A percentile compares a stretch with the other conserved stretches of the same genome.
Conservation (phyloP, 2,888 invertebrate genomes). For the Pediacus dermestoides region DNA sequence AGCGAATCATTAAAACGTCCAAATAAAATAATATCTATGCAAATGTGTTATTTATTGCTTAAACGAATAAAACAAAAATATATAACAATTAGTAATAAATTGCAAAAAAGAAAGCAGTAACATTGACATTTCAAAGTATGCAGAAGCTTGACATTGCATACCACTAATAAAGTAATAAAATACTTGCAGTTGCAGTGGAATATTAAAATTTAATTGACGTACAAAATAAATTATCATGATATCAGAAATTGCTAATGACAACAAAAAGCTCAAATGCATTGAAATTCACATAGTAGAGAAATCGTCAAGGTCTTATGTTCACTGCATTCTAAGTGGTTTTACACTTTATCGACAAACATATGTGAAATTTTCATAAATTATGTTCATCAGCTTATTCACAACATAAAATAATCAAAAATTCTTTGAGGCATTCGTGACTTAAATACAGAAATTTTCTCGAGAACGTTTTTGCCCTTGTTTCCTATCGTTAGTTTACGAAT, state of each 20-base stretch:
- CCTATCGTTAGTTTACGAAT: too few species aligned
- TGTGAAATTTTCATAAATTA: too few species aligned
- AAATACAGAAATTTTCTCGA: too few species aligned
- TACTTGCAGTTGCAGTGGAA: slow-evolving; percentile 5
- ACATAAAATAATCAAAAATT: too few species aligned
- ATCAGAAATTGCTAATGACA: slow-evolving; percentile 8
- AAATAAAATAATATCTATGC: slow-evolving; percentile 6
- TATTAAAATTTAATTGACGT: slow-evolving; percentile 9
- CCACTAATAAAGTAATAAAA: slow-evolving; percentile 8
- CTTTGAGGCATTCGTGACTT: too few species aligned
- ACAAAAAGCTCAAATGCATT: slow-evolving; percentile 10
- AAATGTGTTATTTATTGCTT: background rate
- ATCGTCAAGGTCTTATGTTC: slow-evolving; percentile 9
- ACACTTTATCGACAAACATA: too few species aligned
- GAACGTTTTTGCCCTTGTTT: too few species aligned
- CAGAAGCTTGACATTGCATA: background rate
- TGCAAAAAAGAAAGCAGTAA: slow-evolving; percentile 2
- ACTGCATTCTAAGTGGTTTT: too few species aligned
- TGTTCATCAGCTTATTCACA: too few species aligned
- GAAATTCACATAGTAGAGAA: slow-evolving; percentile 12
- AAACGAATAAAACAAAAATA: slow-evolving; percentile 3
- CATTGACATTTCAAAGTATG: slow-evolving; percentile 7
- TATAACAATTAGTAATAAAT: slow-evolving; percentile 1
- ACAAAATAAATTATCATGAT: slow-evolving; percentile 18
- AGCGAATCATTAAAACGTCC: slow-evolving; percentile 7